phyloP scores from a whole-genome alignment of 2,113 vertebrate species.

The Malurus cyaneus region DNA sequence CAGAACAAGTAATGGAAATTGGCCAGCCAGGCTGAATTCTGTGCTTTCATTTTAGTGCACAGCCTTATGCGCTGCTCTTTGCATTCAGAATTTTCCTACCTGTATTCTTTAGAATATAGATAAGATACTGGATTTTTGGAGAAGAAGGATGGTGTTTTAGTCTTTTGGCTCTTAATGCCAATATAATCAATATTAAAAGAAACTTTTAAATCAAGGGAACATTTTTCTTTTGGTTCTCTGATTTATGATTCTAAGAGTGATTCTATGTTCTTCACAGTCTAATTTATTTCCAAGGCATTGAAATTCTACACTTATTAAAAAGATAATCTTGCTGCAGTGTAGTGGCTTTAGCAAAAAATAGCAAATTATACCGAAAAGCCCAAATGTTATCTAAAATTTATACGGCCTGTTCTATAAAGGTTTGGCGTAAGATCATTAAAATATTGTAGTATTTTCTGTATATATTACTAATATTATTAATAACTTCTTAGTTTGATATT shows the following conservation, averaged over 20 bases:
- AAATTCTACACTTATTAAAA: no score
- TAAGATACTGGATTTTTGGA: not conserved
- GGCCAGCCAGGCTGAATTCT: not conserved
- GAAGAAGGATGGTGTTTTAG: not conserved
- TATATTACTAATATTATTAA: not conserved
- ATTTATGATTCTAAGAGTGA: not conserved
- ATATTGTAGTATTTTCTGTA: not conserved
- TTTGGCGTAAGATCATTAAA: rapidly evolving
- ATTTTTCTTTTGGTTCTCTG: not conserved
- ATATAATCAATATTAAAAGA: not conserved
- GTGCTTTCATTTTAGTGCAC: not conserved
- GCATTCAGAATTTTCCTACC: not conserved
- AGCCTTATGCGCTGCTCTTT: not conserved
- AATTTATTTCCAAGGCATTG: not conserved
- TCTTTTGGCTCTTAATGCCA: not conserved
- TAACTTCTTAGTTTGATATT: not conserved
- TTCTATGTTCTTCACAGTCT: not conserved
- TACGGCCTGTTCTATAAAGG: not conserved
- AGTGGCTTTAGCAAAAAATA: not conserved
- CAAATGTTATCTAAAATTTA: not conserved
- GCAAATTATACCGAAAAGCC: not conserved
- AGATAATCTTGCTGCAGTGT: not conserved
- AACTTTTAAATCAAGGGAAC: not conserved
- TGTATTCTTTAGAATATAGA: not conserved
- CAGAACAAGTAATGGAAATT: not conserved